phyloP scores from a whole-genome alignment of 2,797 vertebrate genomes.

The Myotis findleyi region DNA sequence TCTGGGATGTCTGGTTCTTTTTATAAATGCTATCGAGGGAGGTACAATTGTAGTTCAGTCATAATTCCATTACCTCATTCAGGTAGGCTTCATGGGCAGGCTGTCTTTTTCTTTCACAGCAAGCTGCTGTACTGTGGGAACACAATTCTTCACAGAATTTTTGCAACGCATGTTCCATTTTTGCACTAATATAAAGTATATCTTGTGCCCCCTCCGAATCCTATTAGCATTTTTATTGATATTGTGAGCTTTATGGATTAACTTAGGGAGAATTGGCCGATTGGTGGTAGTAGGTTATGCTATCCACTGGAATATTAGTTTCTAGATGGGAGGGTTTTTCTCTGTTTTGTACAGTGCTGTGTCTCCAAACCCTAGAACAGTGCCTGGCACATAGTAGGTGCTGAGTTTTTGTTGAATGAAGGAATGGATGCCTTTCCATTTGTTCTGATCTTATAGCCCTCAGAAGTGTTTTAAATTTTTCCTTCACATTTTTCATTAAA shows the following conservation, averaged over 20 bases:
- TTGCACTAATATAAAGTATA: neutral
- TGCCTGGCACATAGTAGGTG: neutral
- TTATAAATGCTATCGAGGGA: neutral
- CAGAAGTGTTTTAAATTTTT: conserved; percentile 9
- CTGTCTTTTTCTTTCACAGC: neutral
- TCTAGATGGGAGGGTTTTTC: neutral
- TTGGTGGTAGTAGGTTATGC: neutral
- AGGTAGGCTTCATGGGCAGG: neutral
- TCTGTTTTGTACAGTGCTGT: neutral
- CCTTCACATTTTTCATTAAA: neutral
- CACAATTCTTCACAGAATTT: neutral
- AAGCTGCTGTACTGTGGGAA: neutral
- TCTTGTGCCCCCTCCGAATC: neutral
- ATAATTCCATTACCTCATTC: neutral
- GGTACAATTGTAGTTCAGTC: neutral
- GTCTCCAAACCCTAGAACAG: neutral
- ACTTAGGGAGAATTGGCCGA: neutral
- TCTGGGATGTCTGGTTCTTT: neutral
- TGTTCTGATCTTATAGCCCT: neutral
- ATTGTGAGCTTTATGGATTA: neutral
- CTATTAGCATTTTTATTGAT: conserved; percentile 11
- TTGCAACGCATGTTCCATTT: neutral
- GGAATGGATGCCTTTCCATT: neutral
- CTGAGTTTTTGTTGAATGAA: neutral
- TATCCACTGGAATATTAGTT: neutral